Percentiles rank a stretch among this genome's conserved stretches.
phyloP scores from a whole-genome alignment of 2,888 invertebrate genomes.

The Eumacrocentrus americanus region DNA sequence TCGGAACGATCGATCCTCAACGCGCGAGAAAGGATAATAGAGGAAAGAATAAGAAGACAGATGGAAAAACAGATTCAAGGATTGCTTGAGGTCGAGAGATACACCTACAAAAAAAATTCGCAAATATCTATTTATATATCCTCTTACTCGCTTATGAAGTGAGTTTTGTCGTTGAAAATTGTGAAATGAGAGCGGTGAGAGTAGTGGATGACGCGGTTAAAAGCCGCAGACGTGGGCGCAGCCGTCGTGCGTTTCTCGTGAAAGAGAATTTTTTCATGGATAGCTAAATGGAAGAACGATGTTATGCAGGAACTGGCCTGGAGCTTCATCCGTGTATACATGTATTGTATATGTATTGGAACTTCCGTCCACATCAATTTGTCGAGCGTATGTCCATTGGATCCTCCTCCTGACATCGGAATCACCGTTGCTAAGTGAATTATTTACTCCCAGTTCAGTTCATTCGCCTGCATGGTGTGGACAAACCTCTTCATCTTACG shows the following conservation, averaged over 20 bases:
- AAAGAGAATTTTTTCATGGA: constrained; percentile 23
- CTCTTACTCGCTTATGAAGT: not conserved
- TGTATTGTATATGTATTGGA: not conserved
- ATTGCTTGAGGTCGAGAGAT: constrained; percentile 6
- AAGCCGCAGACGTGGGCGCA: not conserved
- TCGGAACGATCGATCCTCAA: constrained; percentile 15
- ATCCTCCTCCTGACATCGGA: not conserved
- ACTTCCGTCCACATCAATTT: constrained; percentile 1
- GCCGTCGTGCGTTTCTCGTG: not conserved
- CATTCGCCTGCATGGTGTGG: not conserved
- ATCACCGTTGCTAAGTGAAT: not conserved
- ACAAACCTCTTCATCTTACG: too few relatives aligned
- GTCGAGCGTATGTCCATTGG: not conserved
- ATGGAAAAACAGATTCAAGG: constrained; percentile 15
- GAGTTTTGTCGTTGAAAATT: not conserved
- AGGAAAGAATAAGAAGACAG: constrained; percentile 26
- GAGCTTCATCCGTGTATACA: not conserved
- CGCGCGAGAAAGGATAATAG: constrained; percentile 15
- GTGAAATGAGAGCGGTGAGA: not conserved
- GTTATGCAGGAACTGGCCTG: constrained; percentile 40
- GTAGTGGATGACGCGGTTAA: not conserved
- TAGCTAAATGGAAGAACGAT: constrained; percentile 60
- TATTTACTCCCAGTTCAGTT: not conserved
- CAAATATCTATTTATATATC: not conserved
- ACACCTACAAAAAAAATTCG: not conserved